Base-by-base conservation (phyloP, 2,888 invertebrate species). In the Ochropacha duplaris region DNA sequence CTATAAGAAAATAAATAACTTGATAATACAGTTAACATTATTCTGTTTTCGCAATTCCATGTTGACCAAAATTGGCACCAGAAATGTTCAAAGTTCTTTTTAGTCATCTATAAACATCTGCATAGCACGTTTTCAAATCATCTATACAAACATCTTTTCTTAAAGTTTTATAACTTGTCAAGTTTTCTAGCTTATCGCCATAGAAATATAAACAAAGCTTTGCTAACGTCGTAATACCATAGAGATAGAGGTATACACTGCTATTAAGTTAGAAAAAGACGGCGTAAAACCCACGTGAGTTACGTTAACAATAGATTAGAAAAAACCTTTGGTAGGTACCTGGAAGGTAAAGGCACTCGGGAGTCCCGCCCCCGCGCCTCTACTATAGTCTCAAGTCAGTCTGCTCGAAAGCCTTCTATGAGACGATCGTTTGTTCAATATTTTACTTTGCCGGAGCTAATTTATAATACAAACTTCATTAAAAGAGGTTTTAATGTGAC, bases 251-350 rank as follows among this genome's bases (percentile, higher is more conserved):
- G 65, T 75, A 78, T 67, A 60, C 49, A 59, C 59, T 57, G 54
- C 57, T 60, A 62, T 64, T 64, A 61, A 61, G 81, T 58, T 57
- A 77, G 83, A 90, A 60, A 79, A 86, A 83, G 88, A 90, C 62
- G 62, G 75, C 59, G 56, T 59, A 69, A 71, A 76, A 74, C 84
- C 86, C 90, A 92, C 90, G 90, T 90, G 91, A 87, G 86, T 77
- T 76, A 83, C 71, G 86, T 85, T 86, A 88, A 92, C 92, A 91
- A 92, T 90, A 89, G 92, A 82, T 82, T 81, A 83, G 74, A 89
- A 89, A 89, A 89, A 87, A 74, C 74, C 44, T 44, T 44, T 44
- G n/a, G 68, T 77, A 74, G 78, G 75, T 92, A 92, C 92, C 92
- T 91, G 92, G 83, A 86, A 88, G 88, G 88, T 86, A 84, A 65